Evolutionary conservation across 2,797 vertebrate species (phyloP), one percentile per base, ranked within the genome.

Genomic region (Chrysocyon brachyurus): DNA sequence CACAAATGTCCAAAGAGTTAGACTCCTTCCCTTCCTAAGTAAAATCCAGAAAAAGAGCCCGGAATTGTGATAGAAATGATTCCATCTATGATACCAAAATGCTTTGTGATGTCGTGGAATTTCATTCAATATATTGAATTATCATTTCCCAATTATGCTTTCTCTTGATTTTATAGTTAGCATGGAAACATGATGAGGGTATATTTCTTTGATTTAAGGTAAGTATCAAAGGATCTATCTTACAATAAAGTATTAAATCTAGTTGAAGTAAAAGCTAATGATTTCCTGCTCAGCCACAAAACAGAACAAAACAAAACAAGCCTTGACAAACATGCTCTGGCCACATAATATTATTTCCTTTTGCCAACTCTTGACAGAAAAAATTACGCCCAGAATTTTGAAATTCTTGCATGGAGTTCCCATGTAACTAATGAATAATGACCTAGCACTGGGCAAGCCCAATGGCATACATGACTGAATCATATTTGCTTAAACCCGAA

Each of bases 351-450:
- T 93, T 94, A 3, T 86, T 97, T 95, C 36, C 24, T 57, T 97
- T 97, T 97, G 14, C 78, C 54, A 94, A 49, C 14, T 36, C 77
- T 97, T 98, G 95, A 97, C 88, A 97, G 97, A 98, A 97, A 97
- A 97, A 98, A 96, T 94, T 94, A 91, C 96, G 36, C 68, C 96
- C 82, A 83, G 96, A 93, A 97, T 97, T 97, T 97, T 92, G 87
- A 98, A 98, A 98, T 89, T 95, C 87, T 96, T 46, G 10, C 31
- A 46, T 14, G 61, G 54, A 31, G 57, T 94, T 98, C 91, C 93
- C 40, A 22, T 78, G 28, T 96, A 96, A 90, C 91, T 98, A 97
- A 97, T 92, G 98, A 98, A 98, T 97, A 95, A 95, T 91, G 96
- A 84, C 90, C 96, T 94, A 96, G 86, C 97, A 96, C 17, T 77